Conservation (phyloP, 2,888 invertebrate species). For the Pollenia amentaria region DNA sequence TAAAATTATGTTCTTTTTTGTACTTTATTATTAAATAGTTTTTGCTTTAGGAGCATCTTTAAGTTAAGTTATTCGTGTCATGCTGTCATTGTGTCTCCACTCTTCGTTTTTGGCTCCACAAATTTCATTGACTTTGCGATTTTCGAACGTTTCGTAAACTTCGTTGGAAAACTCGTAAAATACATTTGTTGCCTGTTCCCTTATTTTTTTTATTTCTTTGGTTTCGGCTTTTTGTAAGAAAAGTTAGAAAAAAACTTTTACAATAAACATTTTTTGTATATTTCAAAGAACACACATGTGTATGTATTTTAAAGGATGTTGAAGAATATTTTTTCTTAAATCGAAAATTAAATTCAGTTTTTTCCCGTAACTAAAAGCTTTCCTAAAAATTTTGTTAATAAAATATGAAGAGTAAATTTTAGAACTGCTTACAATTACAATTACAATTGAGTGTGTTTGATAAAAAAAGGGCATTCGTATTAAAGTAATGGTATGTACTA, state of each 20-base stretch:
- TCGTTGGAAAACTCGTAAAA: conserved; percentile 62
- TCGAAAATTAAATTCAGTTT: no score
- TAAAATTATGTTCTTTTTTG: conserved; percentile 28
- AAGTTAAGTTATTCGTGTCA: not conserved
- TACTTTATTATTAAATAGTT: conserved; percentile 45
- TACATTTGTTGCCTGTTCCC: conserved; percentile 67
- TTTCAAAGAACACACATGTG: not conserved
- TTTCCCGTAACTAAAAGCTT: conserved; percentile 60
- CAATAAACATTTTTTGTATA: conserved; percentile 38
- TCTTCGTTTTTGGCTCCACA: conserved; percentile 44
- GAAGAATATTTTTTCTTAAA: not conserved
- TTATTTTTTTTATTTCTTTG: conserved; percentile 9
- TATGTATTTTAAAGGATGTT: conserved; percentile 20
- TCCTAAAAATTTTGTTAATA: conserved; percentile 43
- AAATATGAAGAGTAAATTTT: no score
- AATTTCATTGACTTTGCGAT: conserved; percentile 60
- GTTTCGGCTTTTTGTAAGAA: conserved; percentile 26
- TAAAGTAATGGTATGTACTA: no score
- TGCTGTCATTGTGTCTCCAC: not conserved
- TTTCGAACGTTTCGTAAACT: conserved; percentile 34
- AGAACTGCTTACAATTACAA: no score
- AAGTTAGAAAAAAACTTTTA: conserved; percentile 49
- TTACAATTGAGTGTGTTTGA: no score
- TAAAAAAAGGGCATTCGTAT: no score
- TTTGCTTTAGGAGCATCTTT: conserved; percentile 9